Conservation (phyloP, 2,113 vertebrate genomes). For the Brachyistius frenatus region DNA sequence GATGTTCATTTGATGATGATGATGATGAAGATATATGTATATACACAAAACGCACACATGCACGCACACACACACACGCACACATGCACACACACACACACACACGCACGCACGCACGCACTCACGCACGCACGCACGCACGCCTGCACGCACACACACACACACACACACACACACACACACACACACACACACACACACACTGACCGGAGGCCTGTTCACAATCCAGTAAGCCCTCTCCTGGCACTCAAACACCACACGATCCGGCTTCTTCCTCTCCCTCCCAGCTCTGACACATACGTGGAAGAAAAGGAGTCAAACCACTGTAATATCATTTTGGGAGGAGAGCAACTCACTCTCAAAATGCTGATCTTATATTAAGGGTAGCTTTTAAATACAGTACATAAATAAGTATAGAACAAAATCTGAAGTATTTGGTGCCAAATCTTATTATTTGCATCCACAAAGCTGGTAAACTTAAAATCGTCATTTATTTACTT, state of each 20-base stretch:
- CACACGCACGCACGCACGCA: no score
- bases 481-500: no score
- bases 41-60: not conserved
- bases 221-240: constrained; percentile 97
- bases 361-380: not conserved
- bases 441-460: no score
- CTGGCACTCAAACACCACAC: constrained; percentile 94
- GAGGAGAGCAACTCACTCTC: no score
- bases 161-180: not conserved
- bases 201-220: constrained; percentile 90
- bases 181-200: not conserved
- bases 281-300: constrained; percentile 86
- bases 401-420: no score
- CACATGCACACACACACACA: not conserved
- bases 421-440: no score
- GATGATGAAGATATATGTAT: not conserved
- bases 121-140: no score
- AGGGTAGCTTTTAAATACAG: not conserved
- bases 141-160: no score
- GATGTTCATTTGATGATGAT: not conserved
- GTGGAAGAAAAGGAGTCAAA: no score
- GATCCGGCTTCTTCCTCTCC: constrained; percentile 91
- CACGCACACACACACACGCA: no score
- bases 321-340: no score
- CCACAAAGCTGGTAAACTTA: no score